Evolutionary conservation across 2,797 vertebrate genomes (phyloP), one percentile per base, ranked within the genome.

Genomic region (Apogon hyalosoma): DNA sequence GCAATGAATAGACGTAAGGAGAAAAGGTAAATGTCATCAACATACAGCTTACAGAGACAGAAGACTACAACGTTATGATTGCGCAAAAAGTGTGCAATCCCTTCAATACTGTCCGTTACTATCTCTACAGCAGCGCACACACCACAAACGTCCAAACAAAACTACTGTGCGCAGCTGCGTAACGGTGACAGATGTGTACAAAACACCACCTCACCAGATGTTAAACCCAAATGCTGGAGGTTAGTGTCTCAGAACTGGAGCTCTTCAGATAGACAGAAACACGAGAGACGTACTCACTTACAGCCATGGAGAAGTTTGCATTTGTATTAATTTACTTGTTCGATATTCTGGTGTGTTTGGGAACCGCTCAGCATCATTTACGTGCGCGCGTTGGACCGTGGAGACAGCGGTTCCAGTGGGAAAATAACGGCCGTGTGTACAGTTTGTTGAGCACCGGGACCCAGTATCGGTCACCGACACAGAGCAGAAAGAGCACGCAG

Each of bases 321-420:
- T 68, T 84, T 0, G 7, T 87, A 0, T 6, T 83, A 0, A 11
- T 88, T 2, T 77, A 69, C 15, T 55, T 91, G 0, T 28, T 91
- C 1, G 61, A 71, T 45, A 31, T 74, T 57, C 62, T 87, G 75
- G 69, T 91, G 61, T 61, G 61, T 74, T 82, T 90, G 21, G 73
- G 84, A 10, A 65, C 72, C 16, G 82, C 67, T 3, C 93, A 93
- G 79, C 81, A 81, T 7, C 74, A 60, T 75, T 56, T 79, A 65
- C 77, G 80, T 73, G 42, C 75, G 33, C 51, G 59, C 5, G 47
- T 33, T 1, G 90, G 82, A 6, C 87, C 91, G 13, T 95, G 94
- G 94, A 90, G 74, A 69, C 91, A 94, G 42, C 88, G 80, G 43
- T 81, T 91, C 31, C 90, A 90, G 63, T 95, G 94, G 95, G 79